These are phyloP conservation scores for Propithecus perrieri DNA, from an alignment of 2,797 vertebrate genomes.

Conservation along the genomic window DNA sequence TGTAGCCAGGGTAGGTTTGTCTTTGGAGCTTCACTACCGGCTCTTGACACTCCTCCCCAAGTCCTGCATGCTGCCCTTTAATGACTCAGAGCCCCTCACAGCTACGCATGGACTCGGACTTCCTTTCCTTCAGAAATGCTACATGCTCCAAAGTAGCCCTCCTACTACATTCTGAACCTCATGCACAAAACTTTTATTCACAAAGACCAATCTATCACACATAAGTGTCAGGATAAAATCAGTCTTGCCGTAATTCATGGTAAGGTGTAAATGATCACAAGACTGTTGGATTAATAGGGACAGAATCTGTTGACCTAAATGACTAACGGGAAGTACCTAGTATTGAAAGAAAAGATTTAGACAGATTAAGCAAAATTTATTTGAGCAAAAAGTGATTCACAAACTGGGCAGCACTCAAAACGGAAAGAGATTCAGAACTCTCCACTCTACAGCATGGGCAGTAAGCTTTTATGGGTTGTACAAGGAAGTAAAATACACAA, in stretches of 20 bases:
- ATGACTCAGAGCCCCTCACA: neutral
- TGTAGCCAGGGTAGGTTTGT: no score
- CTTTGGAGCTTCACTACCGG: neutral
- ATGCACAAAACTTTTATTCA: neutral
- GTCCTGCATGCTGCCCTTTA: fast-evolving
- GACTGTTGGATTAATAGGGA: neutral
- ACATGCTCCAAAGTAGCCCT: neutral
- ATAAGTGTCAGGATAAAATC: neutral
- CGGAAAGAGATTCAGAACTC: neutral
- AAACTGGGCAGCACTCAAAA: neutral
- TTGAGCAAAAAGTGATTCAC: neutral
- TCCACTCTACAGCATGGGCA: neutral
- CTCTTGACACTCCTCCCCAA: no score
- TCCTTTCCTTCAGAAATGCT: neutral
- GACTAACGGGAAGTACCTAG: neutral
- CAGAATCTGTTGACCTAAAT: neutral
- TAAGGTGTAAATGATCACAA: neutral
- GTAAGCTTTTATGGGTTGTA: neutral
- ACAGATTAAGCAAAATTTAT: neutral
- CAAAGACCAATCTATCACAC: neutral
- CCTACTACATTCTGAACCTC: neutral
- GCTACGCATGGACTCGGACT: fast-evolving
- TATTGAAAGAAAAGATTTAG: neutral
- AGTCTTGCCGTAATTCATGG: neutral
- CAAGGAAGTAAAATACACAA: neutral